Evolutionary conservation across 2,113 vertebrate genomes (phyloP).

Genomic region (Atractosteus spatula): DNA sequence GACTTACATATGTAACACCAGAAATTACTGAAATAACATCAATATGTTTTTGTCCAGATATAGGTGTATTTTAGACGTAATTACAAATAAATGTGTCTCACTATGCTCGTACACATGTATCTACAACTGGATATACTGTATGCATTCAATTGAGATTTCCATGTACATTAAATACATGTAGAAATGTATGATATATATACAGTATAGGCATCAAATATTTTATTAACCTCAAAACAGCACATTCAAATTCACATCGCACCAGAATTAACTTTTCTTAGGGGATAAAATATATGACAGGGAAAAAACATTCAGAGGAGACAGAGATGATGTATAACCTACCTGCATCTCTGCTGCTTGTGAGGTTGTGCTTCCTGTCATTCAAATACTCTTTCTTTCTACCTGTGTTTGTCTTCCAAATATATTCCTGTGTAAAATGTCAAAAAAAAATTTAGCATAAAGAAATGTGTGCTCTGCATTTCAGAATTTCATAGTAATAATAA

Average conservation of each 20-base stretch:
- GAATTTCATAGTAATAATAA: no score
- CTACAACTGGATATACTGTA: no score
- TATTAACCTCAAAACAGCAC: no score
- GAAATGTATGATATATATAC: neutral
- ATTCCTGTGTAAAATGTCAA: neutral
- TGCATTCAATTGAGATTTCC: no score
- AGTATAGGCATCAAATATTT: neutral
- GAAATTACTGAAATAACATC: no score
- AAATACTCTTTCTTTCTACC: neutral
- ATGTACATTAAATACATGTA: no score
- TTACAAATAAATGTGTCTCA: no score
- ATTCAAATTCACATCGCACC: neutral
- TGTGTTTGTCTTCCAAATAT: neutral
- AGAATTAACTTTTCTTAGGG: neutral
- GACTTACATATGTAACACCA: no score
- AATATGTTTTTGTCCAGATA: no score
- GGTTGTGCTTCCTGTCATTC: conserved; percentile 3
- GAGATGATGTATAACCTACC: conserved; percentile 1
- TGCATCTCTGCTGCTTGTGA: neutral
- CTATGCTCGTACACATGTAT: no score
- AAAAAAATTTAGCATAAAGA: neutral
- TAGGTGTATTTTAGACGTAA: no score
- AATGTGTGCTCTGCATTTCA: no score
- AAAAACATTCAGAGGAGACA: neutral
- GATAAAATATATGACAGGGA: conserved; percentile 1